phyloP scores from a whole-genome alignment of 1,140 invertebrate genomes.

The Apolygus lucorum region DNA sequence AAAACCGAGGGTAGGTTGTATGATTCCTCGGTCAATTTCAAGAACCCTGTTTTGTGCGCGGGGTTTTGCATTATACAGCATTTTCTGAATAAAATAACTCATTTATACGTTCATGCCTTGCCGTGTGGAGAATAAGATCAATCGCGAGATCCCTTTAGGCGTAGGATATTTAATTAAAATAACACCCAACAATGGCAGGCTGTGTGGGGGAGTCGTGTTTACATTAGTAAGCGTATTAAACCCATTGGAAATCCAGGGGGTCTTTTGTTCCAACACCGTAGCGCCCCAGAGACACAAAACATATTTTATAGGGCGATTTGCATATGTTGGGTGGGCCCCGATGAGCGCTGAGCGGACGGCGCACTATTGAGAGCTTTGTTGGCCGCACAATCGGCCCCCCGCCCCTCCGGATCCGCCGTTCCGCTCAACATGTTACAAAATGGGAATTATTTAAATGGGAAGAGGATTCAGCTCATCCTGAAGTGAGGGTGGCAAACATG shows the following conservation, averaged over 20 bases:
- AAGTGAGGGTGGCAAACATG: background rate
- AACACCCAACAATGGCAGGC: background rate
- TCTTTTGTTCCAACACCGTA: background rate
- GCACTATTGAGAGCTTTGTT: constrained; percentile 13
- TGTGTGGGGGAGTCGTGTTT: background rate
- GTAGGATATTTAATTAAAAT: constrained; percentile 4
- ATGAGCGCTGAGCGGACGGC: background rate
- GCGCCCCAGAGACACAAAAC: background rate
- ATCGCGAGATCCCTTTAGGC: background rate
- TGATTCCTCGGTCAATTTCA: no score
- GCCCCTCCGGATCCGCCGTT: background rate
- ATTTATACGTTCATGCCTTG: no score
- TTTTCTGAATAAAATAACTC: no score
- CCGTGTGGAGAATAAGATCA: no score
- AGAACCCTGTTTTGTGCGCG: no score
- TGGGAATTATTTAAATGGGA: constrained; percentile 22
- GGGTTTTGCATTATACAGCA: no score
- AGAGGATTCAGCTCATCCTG: constrained; percentile 18
- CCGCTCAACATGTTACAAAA: constrained; percentile 23
- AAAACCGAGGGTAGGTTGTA: no score
- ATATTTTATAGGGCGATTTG: constrained; percentile 13
- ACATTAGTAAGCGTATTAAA: constrained; percentile 15
- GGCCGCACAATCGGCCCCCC: constrained; percentile 16
- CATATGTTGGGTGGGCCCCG: background rate
- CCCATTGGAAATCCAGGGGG: constrained; percentile 2